phyloP scores from a whole-genome alignment of 2,797 vertebrate genomes.

The Petrocephalus sullivani region DNA sequence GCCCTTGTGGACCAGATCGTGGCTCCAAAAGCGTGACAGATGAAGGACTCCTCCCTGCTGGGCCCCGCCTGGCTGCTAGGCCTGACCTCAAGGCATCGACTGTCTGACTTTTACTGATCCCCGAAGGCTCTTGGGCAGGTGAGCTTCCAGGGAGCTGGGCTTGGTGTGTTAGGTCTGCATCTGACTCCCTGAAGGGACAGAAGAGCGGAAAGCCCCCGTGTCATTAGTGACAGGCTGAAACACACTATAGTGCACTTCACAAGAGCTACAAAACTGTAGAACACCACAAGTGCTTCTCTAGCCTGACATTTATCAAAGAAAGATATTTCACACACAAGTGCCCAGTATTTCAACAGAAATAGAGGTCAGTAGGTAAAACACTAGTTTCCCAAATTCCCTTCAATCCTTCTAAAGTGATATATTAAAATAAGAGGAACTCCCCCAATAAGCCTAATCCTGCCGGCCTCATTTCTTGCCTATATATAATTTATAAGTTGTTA shows the following conservation, averaged over 20 bases:
- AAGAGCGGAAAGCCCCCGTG: background rate
- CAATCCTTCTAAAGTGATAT: background rate
- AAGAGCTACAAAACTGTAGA: background rate
- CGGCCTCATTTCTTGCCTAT: background rate
- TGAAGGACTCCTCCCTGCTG: slow-evolving; percentile 85
- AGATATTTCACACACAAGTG: background rate
- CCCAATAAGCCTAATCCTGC: background rate
- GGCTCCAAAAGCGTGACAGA: slow-evolving; percentile 86
- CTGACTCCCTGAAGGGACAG: slow-evolving; percentile 63
- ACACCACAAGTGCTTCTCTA: background rate
- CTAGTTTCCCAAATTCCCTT: background rate
- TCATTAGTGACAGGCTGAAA: background rate
- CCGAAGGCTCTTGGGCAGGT: slow-evolving; percentile 65
- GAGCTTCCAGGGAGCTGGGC: slow-evolving; percentile 66
- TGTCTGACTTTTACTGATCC: slow-evolving; percentile 89
- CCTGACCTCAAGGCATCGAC: slow-evolving; percentile 84
- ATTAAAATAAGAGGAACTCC: background rate
- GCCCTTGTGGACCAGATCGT: slow-evolving; percentile 82
- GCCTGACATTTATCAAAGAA: background rate
- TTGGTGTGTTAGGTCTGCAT: slow-evolving; percentile 56
- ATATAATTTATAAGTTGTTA: background rate
- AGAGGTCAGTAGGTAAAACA: background rate
- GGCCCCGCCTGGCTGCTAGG: slow-evolving; percentile 55
- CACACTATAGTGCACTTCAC: background rate
- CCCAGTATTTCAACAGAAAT: background rate